Base-by-base conservation (phyloP, 37 sponge, comb jelly and placozoan genomes). In the Axinella damicornis region DNA sequence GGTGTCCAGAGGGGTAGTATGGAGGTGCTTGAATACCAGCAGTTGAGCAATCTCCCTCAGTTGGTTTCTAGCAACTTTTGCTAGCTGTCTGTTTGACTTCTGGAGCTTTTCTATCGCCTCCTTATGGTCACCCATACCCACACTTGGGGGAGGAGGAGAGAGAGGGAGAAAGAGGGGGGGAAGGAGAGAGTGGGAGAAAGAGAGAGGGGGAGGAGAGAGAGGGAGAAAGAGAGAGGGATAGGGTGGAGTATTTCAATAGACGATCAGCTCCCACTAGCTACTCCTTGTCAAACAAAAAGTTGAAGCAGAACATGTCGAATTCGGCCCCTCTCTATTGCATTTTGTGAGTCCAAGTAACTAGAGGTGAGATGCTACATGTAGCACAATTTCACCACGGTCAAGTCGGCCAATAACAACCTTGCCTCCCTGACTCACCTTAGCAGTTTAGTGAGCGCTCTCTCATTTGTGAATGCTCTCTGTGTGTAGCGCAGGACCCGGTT, bases 371-470 rank as follows among this genome's bases (percentile, higher is more conserved):
- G n/a, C n/a, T n/a, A n/a, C n/a, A n/a, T n/a, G n/a, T n/a, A n/a
- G n/a, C n/a, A n/a, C n/a, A n/a, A n/a, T n/a, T n/a, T n/a, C n/a
- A n/a, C n/a, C n/a, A n/a, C n/a, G n/a, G n/a, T n/a, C n/a, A n/a
- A n/a, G n/a, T n/a, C n/a, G n/a, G n/a, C n/a, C n/a, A n/a, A n/a
- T n/a, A n/a, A n/a, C n/a, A n/a, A n/a, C n/a, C n/a, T n/a, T n/a
- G n/a, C n/a, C n/a, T n/a, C n/a, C n/a, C n/a, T n/a, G n/a, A 15
- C 20, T 20, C 31, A 97, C 95, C 97, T 95, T 55, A 98, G 88
- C 55, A 96, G 63, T 33, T 88, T 83, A 56, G 78, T 96, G 28
- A 98, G 76, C 2, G 89, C 31, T 52, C 82, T 53, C 46, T 98
- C 95, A 41, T 64, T 86, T 20, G 80, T 71, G 22, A 87, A 61